Conservation (phyloP, 2,888 invertebrate genomes). For the Pedicia rivosa region DNA sequence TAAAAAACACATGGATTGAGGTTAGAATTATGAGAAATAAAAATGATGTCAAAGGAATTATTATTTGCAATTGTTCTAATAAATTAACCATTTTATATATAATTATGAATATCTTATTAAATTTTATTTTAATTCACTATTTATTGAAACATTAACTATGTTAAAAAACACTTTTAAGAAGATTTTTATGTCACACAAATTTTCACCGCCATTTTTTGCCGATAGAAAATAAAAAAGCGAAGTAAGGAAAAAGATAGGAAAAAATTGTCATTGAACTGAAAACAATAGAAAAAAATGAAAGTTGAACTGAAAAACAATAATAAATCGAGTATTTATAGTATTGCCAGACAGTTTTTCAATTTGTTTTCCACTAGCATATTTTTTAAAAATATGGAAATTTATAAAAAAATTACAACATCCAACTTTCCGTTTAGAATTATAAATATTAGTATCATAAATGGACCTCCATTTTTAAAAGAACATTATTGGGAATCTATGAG, state of each 20-base stretch:
- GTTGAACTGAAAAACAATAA: too few relatives aligned
- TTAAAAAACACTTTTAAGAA: slow-evolving; percentile 1
- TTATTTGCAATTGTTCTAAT: slow-evolving; percentile 5
- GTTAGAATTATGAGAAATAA: slow-evolving; percentile 6
- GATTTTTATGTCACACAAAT: neutral
- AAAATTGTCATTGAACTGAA: too few relatives aligned
- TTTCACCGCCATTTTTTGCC: slow-evolving; percentile 5
- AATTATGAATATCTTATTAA: neutral
- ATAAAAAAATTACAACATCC: too few relatives aligned
- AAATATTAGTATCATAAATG: neutral
- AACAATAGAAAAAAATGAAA: too few relatives aligned
- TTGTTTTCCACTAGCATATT: too few relatives aligned
- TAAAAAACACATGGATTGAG: slow-evolving; percentile 8
- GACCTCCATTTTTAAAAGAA: neutral
- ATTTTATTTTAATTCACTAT: neutral
- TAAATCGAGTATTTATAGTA: too few relatives aligned
- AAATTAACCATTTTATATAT: slow-evolving; percentile 3
- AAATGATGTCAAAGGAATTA: slow-evolving; percentile 7
- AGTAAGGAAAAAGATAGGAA: too few relatives aligned
- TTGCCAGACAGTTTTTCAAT: too few relatives aligned
- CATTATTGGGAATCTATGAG: neutral
- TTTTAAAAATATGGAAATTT: too few relatives aligned
- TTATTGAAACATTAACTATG: neutral
- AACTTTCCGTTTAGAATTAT: neutral
- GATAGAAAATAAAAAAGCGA: too few relatives aligned